Conservation (phyloP, 2,888 invertebrate genomes). For the Drosophila leonis region DNA sequence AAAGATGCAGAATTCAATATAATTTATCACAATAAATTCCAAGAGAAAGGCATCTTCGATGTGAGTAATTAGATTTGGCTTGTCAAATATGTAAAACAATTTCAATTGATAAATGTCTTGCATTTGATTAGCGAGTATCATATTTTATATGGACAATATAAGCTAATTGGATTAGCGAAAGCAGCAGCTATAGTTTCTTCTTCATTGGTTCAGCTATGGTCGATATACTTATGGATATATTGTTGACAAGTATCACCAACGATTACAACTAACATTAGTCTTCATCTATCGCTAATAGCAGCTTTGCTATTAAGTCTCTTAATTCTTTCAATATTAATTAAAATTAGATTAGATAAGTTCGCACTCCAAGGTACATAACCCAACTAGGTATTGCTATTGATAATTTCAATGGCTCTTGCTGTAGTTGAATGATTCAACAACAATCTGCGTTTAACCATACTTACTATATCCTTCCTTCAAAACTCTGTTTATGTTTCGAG, state of each 20-base stretch:
- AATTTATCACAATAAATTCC: conserved; percentile 37
- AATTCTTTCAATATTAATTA: neutral
- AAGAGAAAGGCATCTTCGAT: conserved; percentile 45
- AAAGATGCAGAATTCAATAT: conserved; percentile 10
- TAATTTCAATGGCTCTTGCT: too few relatives aligned
- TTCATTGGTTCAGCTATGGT: neutral
- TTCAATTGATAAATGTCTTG: conserved; percentile 37
- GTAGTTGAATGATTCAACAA: too few relatives aligned
- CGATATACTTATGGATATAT: neutral
- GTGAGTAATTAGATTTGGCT: conserved; percentile 40
- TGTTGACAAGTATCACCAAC: neutral
- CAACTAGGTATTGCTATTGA: too few relatives aligned
- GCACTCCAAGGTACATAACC: too few relatives aligned
- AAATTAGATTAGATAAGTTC: too few relatives aligned
- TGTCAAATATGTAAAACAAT: conserved; percentile 29
- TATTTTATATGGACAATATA: neutral
- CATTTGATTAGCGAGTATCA: conserved; percentile 9
- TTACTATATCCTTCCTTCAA: too few relatives aligned
- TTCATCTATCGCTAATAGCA: too few relatives aligned
- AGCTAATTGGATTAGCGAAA: neutral
- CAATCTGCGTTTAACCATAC: too few relatives aligned
- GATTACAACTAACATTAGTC: too few relatives aligned
- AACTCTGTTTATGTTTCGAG: too few relatives aligned
- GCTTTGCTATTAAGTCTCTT: neutral
- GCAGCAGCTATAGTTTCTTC: neutral